Evolutionary conservation across 2,888 invertebrate species (phyloP).

Genomic region (Erebia epiphron): DNA sequence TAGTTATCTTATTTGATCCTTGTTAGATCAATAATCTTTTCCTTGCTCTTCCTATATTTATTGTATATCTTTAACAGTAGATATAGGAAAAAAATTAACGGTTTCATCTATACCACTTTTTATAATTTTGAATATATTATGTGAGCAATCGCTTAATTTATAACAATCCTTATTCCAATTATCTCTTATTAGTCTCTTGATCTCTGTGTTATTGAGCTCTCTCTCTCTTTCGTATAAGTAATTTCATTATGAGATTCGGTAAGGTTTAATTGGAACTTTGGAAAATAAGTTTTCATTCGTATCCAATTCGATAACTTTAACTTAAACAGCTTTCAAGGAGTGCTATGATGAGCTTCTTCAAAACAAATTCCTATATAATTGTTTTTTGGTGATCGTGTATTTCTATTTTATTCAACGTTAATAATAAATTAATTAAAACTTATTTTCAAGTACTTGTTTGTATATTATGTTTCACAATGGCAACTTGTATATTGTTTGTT

Average conservation of each 20-base stretch:
- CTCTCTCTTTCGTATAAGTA: neutral
- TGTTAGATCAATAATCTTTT: too few relatives aligned
- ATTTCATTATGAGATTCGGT: too few relatives aligned
- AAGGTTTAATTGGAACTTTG: too few relatives aligned
- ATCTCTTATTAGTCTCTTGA: too few relatives aligned
- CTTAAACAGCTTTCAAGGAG: neutral
- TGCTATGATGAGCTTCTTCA: neutral
- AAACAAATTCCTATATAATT: neutral
- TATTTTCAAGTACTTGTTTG: neutral
- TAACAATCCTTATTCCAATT: neutral
- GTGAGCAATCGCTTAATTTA: neutral
- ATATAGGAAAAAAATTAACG: too few relatives aligned
- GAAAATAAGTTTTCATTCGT: too few relatives aligned
- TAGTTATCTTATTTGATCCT: too few relatives aligned
- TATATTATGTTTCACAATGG: constrained; percentile 25
- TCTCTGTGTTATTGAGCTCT: neutral
- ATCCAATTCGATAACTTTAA: too few relatives aligned
- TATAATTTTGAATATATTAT: neutral
- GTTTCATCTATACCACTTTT: neutral
- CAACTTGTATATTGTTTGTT: constrained; percentile 49
- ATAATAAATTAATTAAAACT: neutral
- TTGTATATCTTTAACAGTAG: too few relatives aligned
- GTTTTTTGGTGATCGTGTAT: neutral
- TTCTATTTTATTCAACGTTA: neutral
- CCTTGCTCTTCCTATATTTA: too few relatives aligned